Evolutionary conservation across 2,797 vertebrate species (phyloP).

Genomic region (Scleropages formosus): DNA sequence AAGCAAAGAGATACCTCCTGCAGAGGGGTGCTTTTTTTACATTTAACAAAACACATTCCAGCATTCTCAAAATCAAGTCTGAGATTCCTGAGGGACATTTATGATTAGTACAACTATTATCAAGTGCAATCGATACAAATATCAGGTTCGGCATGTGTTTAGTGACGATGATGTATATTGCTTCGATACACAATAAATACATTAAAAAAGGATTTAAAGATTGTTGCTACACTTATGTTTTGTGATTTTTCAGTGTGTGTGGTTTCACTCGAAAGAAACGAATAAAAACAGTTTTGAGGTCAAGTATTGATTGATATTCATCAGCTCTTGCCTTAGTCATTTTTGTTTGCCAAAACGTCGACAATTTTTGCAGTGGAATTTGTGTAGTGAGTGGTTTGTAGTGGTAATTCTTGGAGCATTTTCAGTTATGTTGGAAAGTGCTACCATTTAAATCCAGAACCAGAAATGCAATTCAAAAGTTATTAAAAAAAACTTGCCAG

Average conservation of each 20-base stretch:
- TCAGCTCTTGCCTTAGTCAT: no score
- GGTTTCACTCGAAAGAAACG: no score
- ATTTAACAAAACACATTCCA: not conserved
- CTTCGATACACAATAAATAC: no score
- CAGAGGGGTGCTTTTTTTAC: not conserved
- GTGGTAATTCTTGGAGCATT: constrained; percentile 20
- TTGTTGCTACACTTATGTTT: no score
- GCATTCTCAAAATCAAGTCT: not conserved
- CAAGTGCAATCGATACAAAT: no score
- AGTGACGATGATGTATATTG: no score
- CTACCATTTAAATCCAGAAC: constrained; percentile 35
- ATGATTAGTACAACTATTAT: not conserved
- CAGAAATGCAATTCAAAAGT: constrained; percentile 34
- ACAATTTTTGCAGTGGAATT: constrained; percentile 29
- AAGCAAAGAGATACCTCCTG: constrained; percentile 58
- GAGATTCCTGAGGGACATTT: not conserved
- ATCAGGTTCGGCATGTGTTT: no score
- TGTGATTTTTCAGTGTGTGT: no score
- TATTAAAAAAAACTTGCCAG: constrained; percentile 28
- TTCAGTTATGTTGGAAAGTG: constrained; percentile 31
- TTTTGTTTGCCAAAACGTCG: not conserved
- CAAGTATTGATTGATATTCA: no score
- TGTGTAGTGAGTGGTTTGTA: constrained; percentile 35
- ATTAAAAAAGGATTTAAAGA: no score
- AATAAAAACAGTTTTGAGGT: no score